Evolutionary conservation across 2,113 vertebrate genomes (phyloP).

Genomic region (Hippocampus mohnikei): DNA sequence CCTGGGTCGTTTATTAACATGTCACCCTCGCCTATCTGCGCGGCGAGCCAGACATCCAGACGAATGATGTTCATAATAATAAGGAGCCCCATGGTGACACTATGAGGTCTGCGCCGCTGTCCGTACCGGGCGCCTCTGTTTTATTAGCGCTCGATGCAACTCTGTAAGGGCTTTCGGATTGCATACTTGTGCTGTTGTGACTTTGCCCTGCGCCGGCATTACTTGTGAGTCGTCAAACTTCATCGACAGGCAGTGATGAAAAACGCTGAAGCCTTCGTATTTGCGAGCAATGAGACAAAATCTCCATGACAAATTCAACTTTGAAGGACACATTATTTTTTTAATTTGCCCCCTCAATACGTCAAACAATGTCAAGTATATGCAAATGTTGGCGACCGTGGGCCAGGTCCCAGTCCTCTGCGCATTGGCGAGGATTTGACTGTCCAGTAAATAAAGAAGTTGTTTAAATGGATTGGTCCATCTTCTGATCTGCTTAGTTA

Average conservation of each 20-base stretch:
- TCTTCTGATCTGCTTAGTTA: no score
- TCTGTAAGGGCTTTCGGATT: constrained; percentile 14
- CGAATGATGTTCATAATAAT: constrained; percentile 98
- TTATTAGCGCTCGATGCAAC: constrained; percentile 41
- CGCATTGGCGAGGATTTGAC: no score
- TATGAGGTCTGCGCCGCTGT: constrained; percentile 64
- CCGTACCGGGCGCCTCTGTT: constrained; percentile 58
- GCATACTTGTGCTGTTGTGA: neutral
- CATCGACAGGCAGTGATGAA: neutral
- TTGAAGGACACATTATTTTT: no score
- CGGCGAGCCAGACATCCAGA: constrained; percentile 92
- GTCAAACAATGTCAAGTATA: no score
- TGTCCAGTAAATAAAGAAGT: no score
- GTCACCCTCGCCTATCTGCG: constrained; percentile 89
- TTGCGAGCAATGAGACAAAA: no score
- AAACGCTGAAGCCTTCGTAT: neutral
- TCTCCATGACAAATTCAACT: no score
- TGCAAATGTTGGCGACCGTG: no score
- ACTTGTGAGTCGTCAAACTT: neutral
- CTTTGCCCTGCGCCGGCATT: neutral
- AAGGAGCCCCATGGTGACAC: constrained; percentile 89
- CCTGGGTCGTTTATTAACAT: constrained; percentile 94
- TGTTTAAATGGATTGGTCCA: no score
- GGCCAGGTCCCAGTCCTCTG: no score
- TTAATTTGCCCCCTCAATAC: no score